Conservation (phyloP, 2,888 invertebrate genomes). For the Pediacus dermestoides region DNA sequence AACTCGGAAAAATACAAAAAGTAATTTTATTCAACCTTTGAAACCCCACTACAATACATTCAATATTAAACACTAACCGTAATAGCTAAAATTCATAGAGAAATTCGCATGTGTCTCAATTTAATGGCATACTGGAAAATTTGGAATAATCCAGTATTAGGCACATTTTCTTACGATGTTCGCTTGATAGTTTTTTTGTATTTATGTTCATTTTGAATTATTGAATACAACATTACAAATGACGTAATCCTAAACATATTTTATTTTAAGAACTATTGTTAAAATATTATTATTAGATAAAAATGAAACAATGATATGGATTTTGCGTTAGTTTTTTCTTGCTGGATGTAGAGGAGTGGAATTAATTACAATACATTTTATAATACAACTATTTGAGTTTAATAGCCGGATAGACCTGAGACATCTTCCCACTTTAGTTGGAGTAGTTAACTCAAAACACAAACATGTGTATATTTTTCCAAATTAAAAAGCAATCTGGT, state of each 20-base stretch:
- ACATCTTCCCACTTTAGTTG: too few relatives aligned
- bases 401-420: too few relatives aligned
- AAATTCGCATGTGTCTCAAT: constrained; percentile 22
- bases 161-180: constrained; percentile 22
- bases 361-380: too few relatives aligned
- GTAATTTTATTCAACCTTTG: constrained; percentile 40
- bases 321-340: too few relatives aligned
- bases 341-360: too few relatives aligned
- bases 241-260: constrained; percentile 9
- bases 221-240: not conserved
- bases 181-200: not conserved
- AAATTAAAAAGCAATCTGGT: too few relatives aligned
- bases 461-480: too few relatives aligned
- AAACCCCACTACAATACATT: constrained; percentile 41
- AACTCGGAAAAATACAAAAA: too few relatives aligned
- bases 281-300: not conserved
- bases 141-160: constrained; percentile 25
- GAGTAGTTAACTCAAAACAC: too few relatives aligned
- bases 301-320: too few relatives aligned
- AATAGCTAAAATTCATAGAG: constrained; percentile 19
- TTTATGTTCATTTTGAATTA: constrained; percentile 3
- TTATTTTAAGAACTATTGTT: constrained; percentile 10
- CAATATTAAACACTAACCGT: constrained; percentile 33
- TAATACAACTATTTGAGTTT: too few relatives aligned
- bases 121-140: constrained; percentile 22